Evolutionary conservation across 2,113 vertebrate genomes (phyloP).

Genomic region (Callaeas wilsoni): DNA sequence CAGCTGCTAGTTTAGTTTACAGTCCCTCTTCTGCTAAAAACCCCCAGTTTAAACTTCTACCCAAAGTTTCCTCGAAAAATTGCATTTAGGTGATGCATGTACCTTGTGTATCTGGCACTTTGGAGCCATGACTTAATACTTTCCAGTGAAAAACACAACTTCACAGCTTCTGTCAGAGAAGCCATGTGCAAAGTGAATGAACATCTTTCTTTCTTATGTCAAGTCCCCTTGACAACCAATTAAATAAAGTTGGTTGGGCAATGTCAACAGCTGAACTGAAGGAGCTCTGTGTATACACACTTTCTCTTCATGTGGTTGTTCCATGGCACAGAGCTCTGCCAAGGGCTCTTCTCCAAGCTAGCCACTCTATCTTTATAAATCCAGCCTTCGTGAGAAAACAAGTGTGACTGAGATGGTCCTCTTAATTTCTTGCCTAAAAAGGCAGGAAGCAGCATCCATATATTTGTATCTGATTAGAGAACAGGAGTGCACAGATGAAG

Average conservation of each 20-base stretch:
- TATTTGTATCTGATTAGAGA: background rate
- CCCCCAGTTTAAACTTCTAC: background rate
- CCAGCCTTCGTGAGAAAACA: background rate
- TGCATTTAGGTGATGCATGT: background rate
- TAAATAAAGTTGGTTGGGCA: background rate
- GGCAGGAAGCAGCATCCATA: background rate
- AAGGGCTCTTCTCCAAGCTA: background rate
- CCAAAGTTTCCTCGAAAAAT: background rate
- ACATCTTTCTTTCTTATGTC: background rate
- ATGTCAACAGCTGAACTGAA: background rate
- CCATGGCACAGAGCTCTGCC: background rate
- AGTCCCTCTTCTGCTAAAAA: background rate
- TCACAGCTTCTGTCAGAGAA: rapidly evolving
- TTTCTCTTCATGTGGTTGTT: background rate
- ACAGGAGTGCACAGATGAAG: rapidly evolving
- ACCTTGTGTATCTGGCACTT: background rate
- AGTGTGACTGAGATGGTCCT: background rate
- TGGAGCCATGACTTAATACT: background rate
- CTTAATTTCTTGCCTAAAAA: background rate
- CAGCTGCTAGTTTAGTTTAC: background rate
- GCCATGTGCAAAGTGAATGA: background rate
- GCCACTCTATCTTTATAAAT: background rate
- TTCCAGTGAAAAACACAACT: background rate
- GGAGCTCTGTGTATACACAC: rapidly evolving
- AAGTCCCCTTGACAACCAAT: rapidly evolving